Evolutionary conservation across 2,797 vertebrate genomes (phyloP).

Genomic region (Mallotus villosus): DNA sequence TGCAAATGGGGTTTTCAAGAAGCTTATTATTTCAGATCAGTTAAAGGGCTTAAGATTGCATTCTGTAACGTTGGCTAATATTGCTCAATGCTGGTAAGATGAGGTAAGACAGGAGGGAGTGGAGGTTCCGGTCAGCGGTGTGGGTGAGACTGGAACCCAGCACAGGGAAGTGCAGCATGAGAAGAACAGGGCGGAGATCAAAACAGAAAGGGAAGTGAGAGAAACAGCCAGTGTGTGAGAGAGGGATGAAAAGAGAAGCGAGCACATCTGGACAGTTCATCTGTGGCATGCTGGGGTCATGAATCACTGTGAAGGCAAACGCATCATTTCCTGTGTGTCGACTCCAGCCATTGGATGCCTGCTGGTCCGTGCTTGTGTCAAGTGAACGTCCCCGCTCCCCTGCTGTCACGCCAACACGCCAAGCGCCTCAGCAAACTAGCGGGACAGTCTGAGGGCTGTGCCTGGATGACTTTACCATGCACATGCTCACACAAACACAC

Average conservation of each 20-base stretch:
- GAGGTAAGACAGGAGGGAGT: too few relatives aligned
- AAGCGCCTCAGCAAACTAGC: conserved; percentile 31
- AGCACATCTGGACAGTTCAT: conserved; percentile 71
- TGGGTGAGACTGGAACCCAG: too few relatives aligned
- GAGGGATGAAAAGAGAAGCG: conserved; percentile 8
- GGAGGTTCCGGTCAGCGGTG: too few relatives aligned
- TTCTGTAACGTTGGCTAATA: too few relatives aligned
- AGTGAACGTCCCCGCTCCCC: conserved; percentile 42
- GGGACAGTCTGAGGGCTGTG: not conserved
- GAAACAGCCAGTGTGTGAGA: not conserved
- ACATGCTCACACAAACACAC: too few relatives aligned
- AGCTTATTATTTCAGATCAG: too few relatives aligned
- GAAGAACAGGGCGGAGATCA: not conserved
- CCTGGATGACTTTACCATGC: not conserved
- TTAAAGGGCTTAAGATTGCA: too few relatives aligned
- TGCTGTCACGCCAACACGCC: conserved; percentile 34
- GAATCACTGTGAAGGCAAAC: conserved; percentile 62
- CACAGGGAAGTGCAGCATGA: not conserved
- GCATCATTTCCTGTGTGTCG: conserved; percentile 68
- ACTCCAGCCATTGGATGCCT: conserved; percentile 34
- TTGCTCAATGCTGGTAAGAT: too few relatives aligned
- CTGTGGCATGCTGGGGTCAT: conserved; percentile 66
- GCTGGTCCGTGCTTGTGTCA: conserved; percentile 30
- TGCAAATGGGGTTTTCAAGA: too few relatives aligned
- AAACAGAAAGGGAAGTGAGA: not conserved